Evolutionary conservation across 64 coral and sea anemone genomes (phyloP), one percentile per base, ranked within the genome.

Genomic region (Montipora efflorescens): DNA sequence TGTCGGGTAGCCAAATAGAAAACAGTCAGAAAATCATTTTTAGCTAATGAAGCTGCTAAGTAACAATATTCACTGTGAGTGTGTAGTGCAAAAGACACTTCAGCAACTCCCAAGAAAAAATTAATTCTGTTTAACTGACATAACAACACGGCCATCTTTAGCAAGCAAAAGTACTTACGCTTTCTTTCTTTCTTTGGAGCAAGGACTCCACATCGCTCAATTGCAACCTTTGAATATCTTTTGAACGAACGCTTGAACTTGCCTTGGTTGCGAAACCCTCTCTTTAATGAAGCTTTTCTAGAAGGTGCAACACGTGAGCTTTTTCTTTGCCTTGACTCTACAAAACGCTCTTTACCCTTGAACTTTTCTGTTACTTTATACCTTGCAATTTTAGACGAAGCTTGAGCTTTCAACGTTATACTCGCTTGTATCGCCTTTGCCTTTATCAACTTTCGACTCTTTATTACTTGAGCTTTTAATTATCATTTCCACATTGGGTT

Each of bases 391-490:
- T 46, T 9, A 1, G 15, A 11, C 9, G 13, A 64, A 8, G 77
- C 48, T 79, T 79, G 77, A 47, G 11, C 5, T 51, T n/a, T 79
- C 80, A 57, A 46, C 14, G 28, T 16, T 68, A 68, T 48, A 5
- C 61, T 62, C 19, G 64, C 46, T 84, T 68, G 44, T 11, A 47
- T 62, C 13, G n/a, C 44, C 82, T 86, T 72, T 86, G 82, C 18
- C 66, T 72, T 72, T 71, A 72, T 46, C 22, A n/a, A 36, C 81
- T 83, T 83, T 83, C 58, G 43, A 22, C 67, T 71, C 82, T 82
- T 71, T 70, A 21, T 72, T 51, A 86, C 82, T 86, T 86, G 82
- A 12, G 66, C 82, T 46, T 86, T 86, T 71, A 22, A 50, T 64
- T 51, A 70, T 70, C 82, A 25, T 86, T 86, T 20, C 82, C 82